Conservation (phyloP, 1,140 invertebrate species). For the Aphaenogaster rudis region DNA sequence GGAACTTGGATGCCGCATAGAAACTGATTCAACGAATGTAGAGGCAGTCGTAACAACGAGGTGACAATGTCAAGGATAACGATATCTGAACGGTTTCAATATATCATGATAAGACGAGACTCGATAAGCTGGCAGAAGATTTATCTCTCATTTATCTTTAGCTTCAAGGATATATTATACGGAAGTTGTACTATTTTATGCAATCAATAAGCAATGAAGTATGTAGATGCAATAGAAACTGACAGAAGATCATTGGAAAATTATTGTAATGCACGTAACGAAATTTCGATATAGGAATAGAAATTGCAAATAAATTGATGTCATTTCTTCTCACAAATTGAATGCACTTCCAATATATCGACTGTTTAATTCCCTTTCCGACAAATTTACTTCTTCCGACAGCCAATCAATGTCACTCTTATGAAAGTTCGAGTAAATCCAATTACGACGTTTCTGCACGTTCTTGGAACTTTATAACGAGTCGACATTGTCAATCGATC, state of each 20-base stretch:
- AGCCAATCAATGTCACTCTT: conserved; percentile 41
- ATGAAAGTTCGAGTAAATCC: conserved; percentile 11
- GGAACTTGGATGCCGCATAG: not conserved
- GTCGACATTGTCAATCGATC: not conserved
- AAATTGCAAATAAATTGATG: conserved; percentile 38
- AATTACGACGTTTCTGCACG: not conserved
- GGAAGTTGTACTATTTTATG: not conserved
- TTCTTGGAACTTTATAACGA: not conserved
- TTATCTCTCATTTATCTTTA: conserved; percentile 38
- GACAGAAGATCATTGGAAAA: conserved; percentile 35
- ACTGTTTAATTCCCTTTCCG: not conserved
- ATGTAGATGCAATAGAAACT: not conserved
- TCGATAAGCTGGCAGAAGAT: conserved; percentile 49
- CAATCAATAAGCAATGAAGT: not conserved
- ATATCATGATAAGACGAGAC: conserved; percentile 64
- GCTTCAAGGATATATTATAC: not conserved
- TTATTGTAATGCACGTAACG: conserved; percentile 19
- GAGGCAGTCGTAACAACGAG: conserved; percentile 18
- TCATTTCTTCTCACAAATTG: not conserved
- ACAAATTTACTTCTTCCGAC: not conserved
- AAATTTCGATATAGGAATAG: not conserved
- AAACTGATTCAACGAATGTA: conserved; percentile 19
- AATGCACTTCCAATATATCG: not conserved
- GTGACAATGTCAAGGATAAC: conserved; percentile 69
- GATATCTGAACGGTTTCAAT: conserved; percentile 68